Conservation (phyloP, 2,113 vertebrate species). For the Chlamydotis undulata region DNA sequence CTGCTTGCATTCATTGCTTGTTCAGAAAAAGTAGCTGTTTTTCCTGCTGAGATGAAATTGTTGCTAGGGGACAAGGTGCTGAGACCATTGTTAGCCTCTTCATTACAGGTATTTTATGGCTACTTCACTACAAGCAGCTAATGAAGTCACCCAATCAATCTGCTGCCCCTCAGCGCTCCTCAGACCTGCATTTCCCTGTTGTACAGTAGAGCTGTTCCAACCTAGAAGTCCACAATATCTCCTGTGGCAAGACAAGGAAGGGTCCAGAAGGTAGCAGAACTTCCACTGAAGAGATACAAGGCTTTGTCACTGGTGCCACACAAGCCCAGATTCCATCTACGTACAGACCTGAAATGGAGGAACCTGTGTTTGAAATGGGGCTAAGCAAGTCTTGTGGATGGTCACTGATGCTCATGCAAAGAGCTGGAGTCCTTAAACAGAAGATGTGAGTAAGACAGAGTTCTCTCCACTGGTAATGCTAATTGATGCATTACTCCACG, state of each 20-base stretch:
- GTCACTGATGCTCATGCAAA: background rate
- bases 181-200: background rate
- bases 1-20: background rate
- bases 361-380: background rate
- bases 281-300: background rate
- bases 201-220: background rate
- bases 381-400: background rate
- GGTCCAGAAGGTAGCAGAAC: background rate
- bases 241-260: background rate
- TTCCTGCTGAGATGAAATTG: background rate
- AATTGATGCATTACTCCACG: rapidly evolving
- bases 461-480: rapidly evolving
- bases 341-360: background rate
- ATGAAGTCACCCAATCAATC: background rate
- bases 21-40: background rate
- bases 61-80: background rate
- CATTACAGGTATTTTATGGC: background rate
- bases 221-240: background rate
- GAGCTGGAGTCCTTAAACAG: background rate
- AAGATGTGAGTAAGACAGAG: background rate
- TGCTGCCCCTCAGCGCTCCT: background rate
- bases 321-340: background rate
- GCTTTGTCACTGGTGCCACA: background rate
- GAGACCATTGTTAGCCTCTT: background rate
- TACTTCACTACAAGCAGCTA: background rate